Percentiles rank a stretch among this genome's conserved stretches.
Conservation (phyloP, 2,888 invertebrate genomes). For the Nudaria mundana region DNA sequence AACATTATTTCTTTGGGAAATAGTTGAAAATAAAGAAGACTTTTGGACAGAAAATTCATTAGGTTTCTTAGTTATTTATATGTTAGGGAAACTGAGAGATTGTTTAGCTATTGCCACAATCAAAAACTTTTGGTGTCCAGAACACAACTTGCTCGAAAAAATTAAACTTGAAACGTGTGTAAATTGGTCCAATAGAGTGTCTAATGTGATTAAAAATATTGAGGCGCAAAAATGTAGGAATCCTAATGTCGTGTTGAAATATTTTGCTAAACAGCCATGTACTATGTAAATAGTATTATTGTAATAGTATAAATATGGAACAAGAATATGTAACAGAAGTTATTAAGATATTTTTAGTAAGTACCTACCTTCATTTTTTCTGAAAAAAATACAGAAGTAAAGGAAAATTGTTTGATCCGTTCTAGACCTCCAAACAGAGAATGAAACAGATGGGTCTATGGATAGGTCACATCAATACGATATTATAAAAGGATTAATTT, state of each 20-base stretch:
- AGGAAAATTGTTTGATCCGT: too few relatives aligned
- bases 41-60: slow-evolving; percentile 53
- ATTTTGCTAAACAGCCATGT: slow-evolving; percentile 31
- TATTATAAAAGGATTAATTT: too few relatives aligned
- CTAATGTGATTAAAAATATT: slow-evolving; percentile 43
- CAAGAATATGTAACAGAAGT: too few relatives aligned
- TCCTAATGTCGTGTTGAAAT: slow-evolving; percentile 37
- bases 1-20: slow-evolving; percentile 59
- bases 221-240: slow-evolving; percentile 36
- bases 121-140: slow-evolving; percentile 54
- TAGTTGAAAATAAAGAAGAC: slow-evolving; percentile 25
- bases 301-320: too few relatives aligned
- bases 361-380: too few relatives aligned
- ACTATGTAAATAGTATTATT: too few relatives aligned
- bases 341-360: too few relatives aligned
- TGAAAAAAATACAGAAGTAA: too few relatives aligned
- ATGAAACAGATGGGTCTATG: too few relatives aligned
- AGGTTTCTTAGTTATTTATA: slow-evolving; percentile 45
- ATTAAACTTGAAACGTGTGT: slow-evolving; percentile 46
- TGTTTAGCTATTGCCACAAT: slow-evolving; percentile 39
- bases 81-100: slow-evolving; percentile 48
- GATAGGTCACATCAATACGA: too few relatives aligned
- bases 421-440: too few relatives aligned
- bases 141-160: slow-evolving; percentile 50
- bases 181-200: slow-evolving; percentile 51